These are phyloP conservation scores for Cavia porcellus DNA, from an alignment of 2,113 vertebrate genomes.

Conservation along the genomic window DNA sequence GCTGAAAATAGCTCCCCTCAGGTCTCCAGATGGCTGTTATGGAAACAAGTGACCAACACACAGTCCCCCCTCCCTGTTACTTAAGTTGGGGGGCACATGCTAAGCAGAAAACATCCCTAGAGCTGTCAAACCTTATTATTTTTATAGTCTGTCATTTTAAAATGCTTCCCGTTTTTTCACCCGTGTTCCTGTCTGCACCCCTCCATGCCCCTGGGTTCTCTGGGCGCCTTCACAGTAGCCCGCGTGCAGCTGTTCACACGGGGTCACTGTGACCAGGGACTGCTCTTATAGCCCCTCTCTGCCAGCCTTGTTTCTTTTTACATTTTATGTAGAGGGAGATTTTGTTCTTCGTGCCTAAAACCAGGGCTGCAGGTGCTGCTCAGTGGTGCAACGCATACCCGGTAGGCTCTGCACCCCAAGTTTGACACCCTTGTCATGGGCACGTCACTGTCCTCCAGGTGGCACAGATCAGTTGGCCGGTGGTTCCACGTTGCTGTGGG, in stretches of 20 bases:
- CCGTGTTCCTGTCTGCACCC: background rate
- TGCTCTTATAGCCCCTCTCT: background rate
- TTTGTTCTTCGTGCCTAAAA: background rate
- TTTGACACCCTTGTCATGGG: background rate
- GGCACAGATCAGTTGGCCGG: background rate
- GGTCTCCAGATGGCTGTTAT: background rate
- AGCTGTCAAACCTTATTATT: background rate
- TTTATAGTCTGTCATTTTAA: background rate
- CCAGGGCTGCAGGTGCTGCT: background rate
- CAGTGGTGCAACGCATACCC: background rate
- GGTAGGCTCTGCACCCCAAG: background rate
- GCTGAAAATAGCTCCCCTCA: background rate
- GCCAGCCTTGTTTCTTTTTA: background rate
- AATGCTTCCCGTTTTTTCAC: too few relatives aligned
- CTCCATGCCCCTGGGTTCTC: rapidly evolving
- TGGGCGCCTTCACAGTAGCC: background rate
- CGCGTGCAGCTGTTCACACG: background rate
- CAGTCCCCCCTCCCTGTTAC: background rate
- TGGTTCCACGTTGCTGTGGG: background rate
- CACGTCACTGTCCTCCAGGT: background rate
- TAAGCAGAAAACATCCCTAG: background rate
- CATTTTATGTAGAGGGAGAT: background rate
- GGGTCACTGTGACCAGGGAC: background rate
- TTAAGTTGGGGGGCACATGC: too few relatives aligned
- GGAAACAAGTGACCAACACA: background rate